Evolutionary conservation across 2,888 invertebrate species (phyloP), one percentile per base, ranked within the genome.

Genomic region (Drosophila pullipes): DNA sequence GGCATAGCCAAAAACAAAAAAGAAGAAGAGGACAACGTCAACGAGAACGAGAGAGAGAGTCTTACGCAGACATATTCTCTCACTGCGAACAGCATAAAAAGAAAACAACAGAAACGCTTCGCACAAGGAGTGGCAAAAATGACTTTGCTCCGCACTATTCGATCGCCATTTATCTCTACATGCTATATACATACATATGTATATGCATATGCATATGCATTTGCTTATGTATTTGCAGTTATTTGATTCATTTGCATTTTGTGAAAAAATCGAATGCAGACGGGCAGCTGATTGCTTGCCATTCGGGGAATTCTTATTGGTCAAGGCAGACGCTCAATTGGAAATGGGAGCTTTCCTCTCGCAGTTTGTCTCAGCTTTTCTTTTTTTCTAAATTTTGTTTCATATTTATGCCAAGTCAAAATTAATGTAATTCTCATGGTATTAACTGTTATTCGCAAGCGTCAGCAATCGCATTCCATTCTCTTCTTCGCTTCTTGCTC

Each of bases 71-170:
- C 70, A 58, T 77, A 69, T 74, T 59, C 78, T 78, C 69, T 61
- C 69, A 31, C 31, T 31, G 30, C 50, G 63, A 41, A 54, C 70
- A 65, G 59, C 54, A 67, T 41, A 33, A 66, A 74, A 68, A 59
- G 57, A 68, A 68, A 68, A 57, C 67, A 80, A 78, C 64, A 55
- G 0, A 59, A 55, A 50, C 30, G 22, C 61, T 76, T 66, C 66
- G 30, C 76, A 71, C 69, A 77, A 78, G 78, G 78, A 78, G 78
- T 80, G 78, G 78, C 78, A 76, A 60, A 53, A 69, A 49, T 69
- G 50, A 69, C 79, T 69, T 69, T 63, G 58, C 65, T 53, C 25
- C 31, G 25, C 47, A 60, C 18, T 50, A 49, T 65, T 78, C 49
- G 72, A 81, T 81, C 72, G 77, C 39, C 57, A 35, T 71, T 68